Base-by-base conservation (phyloP, 2,797 vertebrate species). In the Atherinosoma microstoma region DNA sequence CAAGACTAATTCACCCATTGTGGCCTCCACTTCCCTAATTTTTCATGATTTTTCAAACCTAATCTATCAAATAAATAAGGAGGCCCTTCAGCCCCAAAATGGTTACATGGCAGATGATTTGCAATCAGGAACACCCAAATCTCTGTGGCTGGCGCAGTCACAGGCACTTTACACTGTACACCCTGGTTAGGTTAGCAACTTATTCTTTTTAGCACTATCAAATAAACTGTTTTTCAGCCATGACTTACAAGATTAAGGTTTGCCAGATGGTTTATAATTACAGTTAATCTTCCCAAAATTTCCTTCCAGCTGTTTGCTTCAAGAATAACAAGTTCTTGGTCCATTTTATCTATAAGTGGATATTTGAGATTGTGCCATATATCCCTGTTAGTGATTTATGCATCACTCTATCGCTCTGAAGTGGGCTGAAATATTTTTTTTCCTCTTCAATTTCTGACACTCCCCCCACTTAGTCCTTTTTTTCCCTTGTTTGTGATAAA, bases 261-360 rank as follows among this genome's bases (percentile, higher is more conserved):
- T 49, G 47, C n/a, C 47, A 49, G 18, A 47, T 20, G 20, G 8
- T 49, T 49, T 2, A n/a, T 10, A 49, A 49, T 49, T 49, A 49
- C 47, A 49, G n/a, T 49, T 49, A 22, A 49, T 49, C 20, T n/a
- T n/a, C n/a, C 22, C 8, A 10, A 6, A 2, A 20, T 49, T 49
- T n/a, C 20, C n/a, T 49, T 49, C 47, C 47, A 3, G 47, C n/a
- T 22, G 20, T 49, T 49, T 49, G 20, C n/a, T 20, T 10, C n/a
- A 49, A 49, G 47, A 49, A 49, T 49, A n/a, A 47, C 45, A 47
- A 47, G 45, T 45, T 47, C 45, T 47, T 47, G 45, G 16, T 47
- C 18, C 7, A 47, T 47, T 47, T 47, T 47, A 45, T 45, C 16
- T 20, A 20, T n/a, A 9, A n/a, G 20, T 47, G 7, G 20, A n/a